Evolutionary conservation across 2,888 invertebrate species (phyloP), one percentile per base, ranked within the genome.

Genomic region (Drosophila kuntzei): DNA sequence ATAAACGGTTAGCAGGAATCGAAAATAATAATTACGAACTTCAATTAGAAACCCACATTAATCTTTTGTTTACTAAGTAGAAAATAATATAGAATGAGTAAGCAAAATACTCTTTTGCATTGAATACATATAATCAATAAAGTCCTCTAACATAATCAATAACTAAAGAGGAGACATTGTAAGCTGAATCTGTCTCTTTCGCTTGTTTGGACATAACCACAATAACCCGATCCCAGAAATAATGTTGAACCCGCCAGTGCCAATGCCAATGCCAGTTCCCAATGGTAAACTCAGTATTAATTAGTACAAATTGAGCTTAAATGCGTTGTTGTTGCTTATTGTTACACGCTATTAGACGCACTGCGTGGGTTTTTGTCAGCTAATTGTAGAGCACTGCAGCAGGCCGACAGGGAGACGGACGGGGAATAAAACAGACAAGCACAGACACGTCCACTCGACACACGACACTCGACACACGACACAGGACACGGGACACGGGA

Each of bases 201-300:
- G 11, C n/a, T 9, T 14, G 4, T 25, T 25, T 44, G 8, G 29
- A n/a, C 9, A 34, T 18, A 14, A 8, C 16, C 1, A 18, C 8
- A 34, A 16, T n/a, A 29, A 34, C 6, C 14, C 16, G 41, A 43
- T 11, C 16, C 29, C 29, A 12, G 27, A 3, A 29, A 29, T 18
- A 12, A 12, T 3, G 18, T 20, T 20, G 34, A 6, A 16, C 11
- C 46, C 27, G 29, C 12, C 18, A n/a, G 8, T 44, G 36, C 54
- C 37, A 16, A 50, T 46, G 36, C 20, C 18, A n/a, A 9, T 44
- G 36, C 54, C 41, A 18, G 46, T 43, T 44, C 98, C 62, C 50
- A 55, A 29, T 58, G 71, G 57, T 55, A 63, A 74, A 74, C 66
- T 85, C 57, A 39, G 64, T 60, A 65, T 87, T 85, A 83, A 87